Evolutionary conservation across 2,113 vertebrate genomes (phyloP).

Genomic region (Xiphophorus maculatus): DNA sequence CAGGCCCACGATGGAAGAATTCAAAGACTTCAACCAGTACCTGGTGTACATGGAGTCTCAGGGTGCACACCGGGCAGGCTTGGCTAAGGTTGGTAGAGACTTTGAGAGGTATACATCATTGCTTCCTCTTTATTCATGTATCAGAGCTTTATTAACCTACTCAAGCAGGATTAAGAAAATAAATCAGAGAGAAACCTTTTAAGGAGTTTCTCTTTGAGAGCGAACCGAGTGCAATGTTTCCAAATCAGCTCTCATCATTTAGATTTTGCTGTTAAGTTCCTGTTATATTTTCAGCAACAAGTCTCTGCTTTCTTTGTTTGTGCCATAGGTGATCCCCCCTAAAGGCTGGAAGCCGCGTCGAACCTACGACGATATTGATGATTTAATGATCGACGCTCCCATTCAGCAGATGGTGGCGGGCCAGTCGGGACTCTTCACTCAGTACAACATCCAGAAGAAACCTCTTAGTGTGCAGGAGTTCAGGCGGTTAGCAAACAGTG

Average conservation of each 20-base stretch:
- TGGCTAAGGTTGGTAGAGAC: conserved; percentile 87
- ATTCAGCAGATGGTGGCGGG: conserved; percentile 98
- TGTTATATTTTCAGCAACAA: background rate
- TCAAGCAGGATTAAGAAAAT: background rate
- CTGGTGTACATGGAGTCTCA: conserved; percentile 93
- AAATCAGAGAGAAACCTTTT: background rate
- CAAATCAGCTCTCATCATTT: background rate
- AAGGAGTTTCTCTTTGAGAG: background rate
- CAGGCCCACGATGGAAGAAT: conserved; percentile 92
- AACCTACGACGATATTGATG: conserved; percentile 94
- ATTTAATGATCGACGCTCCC: conserved; percentile 92
- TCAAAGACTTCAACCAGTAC: conserved; percentile 93
- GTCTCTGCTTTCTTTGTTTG: background rate
- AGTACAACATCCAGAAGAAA: conserved; percentile 99
- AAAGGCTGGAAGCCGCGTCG: conserved; percentile 94
- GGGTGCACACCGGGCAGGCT: conserved; percentile 93
- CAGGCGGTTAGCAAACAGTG: conserved; percentile 92
- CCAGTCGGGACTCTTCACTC: conserved; percentile 96
- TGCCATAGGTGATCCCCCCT: conserved; percentile 89
- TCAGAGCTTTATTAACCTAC: background rate
- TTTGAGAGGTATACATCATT: no score
- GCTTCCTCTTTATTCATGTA: background rate
- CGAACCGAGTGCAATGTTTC: background rate
- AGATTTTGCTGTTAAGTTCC: background rate
- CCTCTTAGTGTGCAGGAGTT: conserved; percentile 95